phyloP scores from a whole-genome alignment of 2,888 invertebrate genomes.

The Nezara viridula region DNA sequence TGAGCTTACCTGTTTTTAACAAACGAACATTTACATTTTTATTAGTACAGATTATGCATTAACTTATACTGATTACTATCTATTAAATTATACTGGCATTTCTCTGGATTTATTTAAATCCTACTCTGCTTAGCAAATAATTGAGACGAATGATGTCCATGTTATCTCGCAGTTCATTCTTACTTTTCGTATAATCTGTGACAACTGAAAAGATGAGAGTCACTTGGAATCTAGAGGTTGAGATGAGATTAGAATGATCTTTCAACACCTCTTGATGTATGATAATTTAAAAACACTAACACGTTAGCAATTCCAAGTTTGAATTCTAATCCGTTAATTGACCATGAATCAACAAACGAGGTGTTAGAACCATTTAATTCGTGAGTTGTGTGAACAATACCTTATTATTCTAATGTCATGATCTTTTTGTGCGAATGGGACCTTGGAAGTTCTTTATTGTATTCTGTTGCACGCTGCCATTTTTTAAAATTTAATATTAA shows the following conservation, averaged over 20 bases:
- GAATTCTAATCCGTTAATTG: not conserved
- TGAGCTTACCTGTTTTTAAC: no score
- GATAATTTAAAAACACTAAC: not conserved
- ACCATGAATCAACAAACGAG: not conserved
- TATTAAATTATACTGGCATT: no score
- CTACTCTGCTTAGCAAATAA: no score
- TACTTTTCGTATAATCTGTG: not conserved
- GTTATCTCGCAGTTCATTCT: not conserved
- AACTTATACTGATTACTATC: no score
- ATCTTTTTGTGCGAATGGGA: not conserved
- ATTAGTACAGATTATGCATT: no score
- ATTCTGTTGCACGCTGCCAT: not conserved
- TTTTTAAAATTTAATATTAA: no score
- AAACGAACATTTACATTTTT: no score
- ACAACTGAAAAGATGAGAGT: no score
- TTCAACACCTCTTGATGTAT: not conserved
- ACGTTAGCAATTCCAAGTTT: not conserved
- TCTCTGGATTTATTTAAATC: no score
- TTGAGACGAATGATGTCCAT: no score
- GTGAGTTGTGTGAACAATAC: not conserved
- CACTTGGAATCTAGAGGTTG: not conserved
- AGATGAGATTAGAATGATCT: not conserved
- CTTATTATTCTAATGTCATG: not conserved
- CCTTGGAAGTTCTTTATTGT: not conserved
- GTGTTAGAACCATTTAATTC: not conserved